Base-by-base conservation (phyloP, 1,140 invertebrate genomes). In the Diorhabda carinulata region DNA sequence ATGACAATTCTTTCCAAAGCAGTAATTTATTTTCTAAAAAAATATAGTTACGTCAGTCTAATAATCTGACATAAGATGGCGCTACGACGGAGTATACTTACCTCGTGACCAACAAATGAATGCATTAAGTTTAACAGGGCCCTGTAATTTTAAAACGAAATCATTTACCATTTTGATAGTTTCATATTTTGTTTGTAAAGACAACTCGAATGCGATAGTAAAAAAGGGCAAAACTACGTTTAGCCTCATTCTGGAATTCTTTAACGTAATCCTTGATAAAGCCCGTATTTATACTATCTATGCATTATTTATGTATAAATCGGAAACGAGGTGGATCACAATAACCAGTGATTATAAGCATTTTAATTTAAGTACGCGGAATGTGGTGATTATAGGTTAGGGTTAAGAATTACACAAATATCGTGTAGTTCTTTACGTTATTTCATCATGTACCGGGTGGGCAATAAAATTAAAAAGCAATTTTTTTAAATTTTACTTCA, bases 111-210 rank as follows among this genome's bases (percentile, higher is more conserved):
- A 70, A 66, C 69, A 70, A 44, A 70, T 7, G 47, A 61, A 61
- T 2, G 58, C 9, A 43, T 52, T 62, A 40, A 70, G 7, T 65
- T 57, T 57, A 45, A 47, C 40, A 9, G 69, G 64, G 40, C 6
- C 7, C 6, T 70, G 57, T 65, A 66, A 63, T 57, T 47, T 57
- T 5, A 57, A 43, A 6, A 70, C 6, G 56, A 70, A 66, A 66
- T 66, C 69, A 42, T 3, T 43, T 43, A 66, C 43, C 4, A 70
- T 56, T 61, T 62, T 41, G 2, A 70, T 70, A 3, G 62, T 52
- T 6, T 70, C 57, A 57, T 9, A 52, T 52, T 64, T 47, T 6
- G 25, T 61, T 61, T 43, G n/a, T 41, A 41, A 9, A 4, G 63
- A 66, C 41, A 66, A 64, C 40, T 64, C 43, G 3, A 61, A 42